Conservation (phyloP, 2,113 vertebrate genomes). For the Bujurquina vittata region DNA sequence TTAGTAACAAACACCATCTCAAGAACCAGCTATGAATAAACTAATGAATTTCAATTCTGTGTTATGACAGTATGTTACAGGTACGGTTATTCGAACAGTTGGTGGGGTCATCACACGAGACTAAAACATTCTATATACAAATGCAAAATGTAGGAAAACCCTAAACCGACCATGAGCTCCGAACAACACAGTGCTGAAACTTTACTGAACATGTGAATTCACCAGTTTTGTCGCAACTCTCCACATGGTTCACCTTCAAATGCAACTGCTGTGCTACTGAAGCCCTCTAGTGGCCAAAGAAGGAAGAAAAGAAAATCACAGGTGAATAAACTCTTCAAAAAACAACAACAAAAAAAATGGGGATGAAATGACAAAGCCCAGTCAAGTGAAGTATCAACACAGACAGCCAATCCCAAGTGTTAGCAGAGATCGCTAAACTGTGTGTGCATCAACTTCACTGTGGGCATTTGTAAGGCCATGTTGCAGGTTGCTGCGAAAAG, state of each 20-base stretch:
- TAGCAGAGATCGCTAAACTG: background rate
- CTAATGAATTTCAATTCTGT: slow-evolving; percentile 11
- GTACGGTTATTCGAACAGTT: slow-evolving; percentile 33
- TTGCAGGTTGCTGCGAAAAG: slow-evolving; percentile 49
- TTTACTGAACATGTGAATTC: slow-evolving; percentile 37
- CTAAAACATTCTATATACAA: slow-evolving; percentile 55
- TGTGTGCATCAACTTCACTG: slow-evolving; percentile 1
- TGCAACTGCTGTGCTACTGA: slow-evolving; percentile 31
- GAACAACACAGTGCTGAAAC: slow-evolving; percentile 41
- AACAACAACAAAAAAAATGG: background rate
- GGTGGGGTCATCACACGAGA: background rate
- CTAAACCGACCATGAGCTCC: slow-evolving; percentile 8
- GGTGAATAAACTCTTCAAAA: background rate
- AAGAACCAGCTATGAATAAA: slow-evolving; percentile 28
- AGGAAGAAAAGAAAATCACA: background rate
- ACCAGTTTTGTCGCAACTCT: slow-evolving; percentile 9
- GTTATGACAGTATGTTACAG: slow-evolving; percentile 15
- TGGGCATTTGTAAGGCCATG: slow-evolving; percentile 63
- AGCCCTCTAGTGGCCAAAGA: slow-evolving; percentile 44
- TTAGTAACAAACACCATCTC: slow-evolving; percentile 13
- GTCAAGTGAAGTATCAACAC: background rate
- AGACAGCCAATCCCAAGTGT: background rate
- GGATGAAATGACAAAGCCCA: background rate
- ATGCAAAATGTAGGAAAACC: slow-evolving; percentile 46
- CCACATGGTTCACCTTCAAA: slow-evolving; percentile 21